Evolutionary conservation across 2,113 vertebrate genomes (phyloP).

Genomic region (Pseudolaguvia tuberculata): DNA sequence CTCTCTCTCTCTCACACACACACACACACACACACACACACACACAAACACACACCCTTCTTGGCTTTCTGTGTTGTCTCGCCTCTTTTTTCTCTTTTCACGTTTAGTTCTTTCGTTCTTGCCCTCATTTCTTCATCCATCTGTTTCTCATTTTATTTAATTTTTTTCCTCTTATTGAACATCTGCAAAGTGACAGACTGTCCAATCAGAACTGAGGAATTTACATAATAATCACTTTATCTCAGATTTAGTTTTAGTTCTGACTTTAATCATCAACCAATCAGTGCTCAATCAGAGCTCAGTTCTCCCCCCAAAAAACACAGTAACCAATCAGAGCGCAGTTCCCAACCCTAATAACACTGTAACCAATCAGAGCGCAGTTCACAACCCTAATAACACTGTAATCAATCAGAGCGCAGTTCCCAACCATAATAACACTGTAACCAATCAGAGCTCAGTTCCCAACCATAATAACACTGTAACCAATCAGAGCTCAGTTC

Average conservation of each 20-base stretch:
- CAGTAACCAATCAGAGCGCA: too few relatives aligned
- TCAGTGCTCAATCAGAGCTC: neutral
- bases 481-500: too few relatives aligned
- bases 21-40: slow-evolving; percentile 6
- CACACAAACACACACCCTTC: neutral
- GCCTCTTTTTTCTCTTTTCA: slow-evolving; percentile 4
- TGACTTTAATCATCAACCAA: neutral
- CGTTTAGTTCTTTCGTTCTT: slow-evolving; percentile 1
- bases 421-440: too few relatives aligned
- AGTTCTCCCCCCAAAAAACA: neutral
- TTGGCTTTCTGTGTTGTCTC: neutral
- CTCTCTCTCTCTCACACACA: neutral
- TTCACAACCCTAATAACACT: rapidly evolving
- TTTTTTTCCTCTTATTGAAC: neutral
- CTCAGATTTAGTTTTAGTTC: too few relatives aligned
- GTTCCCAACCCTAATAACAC: too few relatives aligned
- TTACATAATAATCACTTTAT: neutral
- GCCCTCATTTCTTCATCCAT: slow-evolving; percentile 16
- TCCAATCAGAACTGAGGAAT: neutral
- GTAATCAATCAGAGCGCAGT: too few relatives aligned
- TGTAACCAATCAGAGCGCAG: too few relatives aligned
- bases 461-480: too few relatives aligned
- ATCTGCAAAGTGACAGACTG: neutral
- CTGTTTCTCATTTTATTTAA: slow-evolving; percentile 25
- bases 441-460: too few relatives aligned